These are phyloP conservation scores for Cephalopachus bancanus DNA, from an alignment of 2,797 vertebrate genomes.

Conservation along the genomic window DNA sequence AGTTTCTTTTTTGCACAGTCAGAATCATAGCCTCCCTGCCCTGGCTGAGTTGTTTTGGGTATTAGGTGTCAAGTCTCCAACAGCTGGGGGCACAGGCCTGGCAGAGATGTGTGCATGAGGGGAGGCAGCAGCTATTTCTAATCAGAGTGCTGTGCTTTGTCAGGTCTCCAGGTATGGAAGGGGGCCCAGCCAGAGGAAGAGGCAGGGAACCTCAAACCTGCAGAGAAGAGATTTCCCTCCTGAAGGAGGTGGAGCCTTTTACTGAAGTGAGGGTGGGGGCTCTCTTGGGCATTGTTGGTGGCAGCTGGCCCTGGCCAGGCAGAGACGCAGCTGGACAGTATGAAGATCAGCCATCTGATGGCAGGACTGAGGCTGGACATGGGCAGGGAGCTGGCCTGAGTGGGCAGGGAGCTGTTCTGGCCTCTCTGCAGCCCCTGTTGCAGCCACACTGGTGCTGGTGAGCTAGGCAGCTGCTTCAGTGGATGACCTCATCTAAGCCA, in stretches of 20 bases:
- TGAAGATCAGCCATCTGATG: neutral
- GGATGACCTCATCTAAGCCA: neutral
- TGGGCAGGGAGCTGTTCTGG: too few relatives aligned
- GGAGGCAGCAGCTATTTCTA: neutral
- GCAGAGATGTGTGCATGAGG: neutral
- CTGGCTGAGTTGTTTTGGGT: neutral
- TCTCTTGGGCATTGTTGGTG: neutral
- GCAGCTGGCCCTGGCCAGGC: neutral
- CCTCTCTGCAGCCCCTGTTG: neutral
- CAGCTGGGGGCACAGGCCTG: neutral
- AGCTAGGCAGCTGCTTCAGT: neutral
- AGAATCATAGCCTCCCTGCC: neutral
- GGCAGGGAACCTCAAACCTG: neutral
- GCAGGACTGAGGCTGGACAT: neutral
- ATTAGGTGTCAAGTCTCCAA: neutral
- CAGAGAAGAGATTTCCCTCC: neutral
- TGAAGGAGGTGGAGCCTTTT: neutral
- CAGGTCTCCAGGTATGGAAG: too few relatives aligned
- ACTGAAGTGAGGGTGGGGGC: neutral
- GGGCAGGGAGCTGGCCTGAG: neutral
- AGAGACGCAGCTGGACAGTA: too few relatives aligned
- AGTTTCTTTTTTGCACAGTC: neutral
- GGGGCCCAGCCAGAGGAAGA: neutral
- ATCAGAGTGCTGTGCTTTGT: neutral
- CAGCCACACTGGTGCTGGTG: neutral